Evolutionary conservation across 1,140 invertebrate species (phyloP), one percentile per base, ranked within the genome.

Genomic region (Papilio polytes): DNA sequence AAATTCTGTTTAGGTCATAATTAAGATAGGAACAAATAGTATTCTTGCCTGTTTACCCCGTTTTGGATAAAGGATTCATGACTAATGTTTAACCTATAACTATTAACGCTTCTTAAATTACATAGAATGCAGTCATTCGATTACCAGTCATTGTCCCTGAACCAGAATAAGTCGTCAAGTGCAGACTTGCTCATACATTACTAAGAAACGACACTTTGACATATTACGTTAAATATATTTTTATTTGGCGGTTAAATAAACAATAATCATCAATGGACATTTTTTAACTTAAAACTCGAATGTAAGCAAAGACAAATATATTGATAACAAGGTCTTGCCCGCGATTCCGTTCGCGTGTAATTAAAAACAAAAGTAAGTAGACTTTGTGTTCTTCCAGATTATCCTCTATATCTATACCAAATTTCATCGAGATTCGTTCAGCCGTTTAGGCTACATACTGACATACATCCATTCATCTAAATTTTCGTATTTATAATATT

Each of bases 201-300:
- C 77, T 66, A 1, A 78, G 77, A 78, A 78, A 78, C 41, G 15
- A 78, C 77, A 66, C 77, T 78, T 78, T 78, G 77, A 66, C 77
- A 78, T 66, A 78, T 78, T 36, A 78, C 77, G 77, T 44, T 66
- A 78, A 66, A 78, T 20, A 41, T 78, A 78, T 63, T 41, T 78
- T 78, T 63, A 78, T 59, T 41, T 22, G 41, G 31, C 46, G 77
- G 77, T 66, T 78, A 78, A 22, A 22, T 44, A 36, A 78, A 59
- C 31, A 31, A 41, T 36, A 59, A 26, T 20, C 1, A 44, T 78
- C 31, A 18, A 56, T 56, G 18, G n/a, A 20, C 2, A 56, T 56
- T 20, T 56, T n/a, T n/a, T n/a, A n/a, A 53, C 18, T 56, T 70
- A 15, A 41, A 70, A 36, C 63, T 63, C 22, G 22, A 31, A 26